Percentiles rank a stretch among this genome's conserved stretches.
Evolutionary conservation across 2,888 invertebrate genomes (phyloP).

Genomic region (Dorcus hopei): DNA sequence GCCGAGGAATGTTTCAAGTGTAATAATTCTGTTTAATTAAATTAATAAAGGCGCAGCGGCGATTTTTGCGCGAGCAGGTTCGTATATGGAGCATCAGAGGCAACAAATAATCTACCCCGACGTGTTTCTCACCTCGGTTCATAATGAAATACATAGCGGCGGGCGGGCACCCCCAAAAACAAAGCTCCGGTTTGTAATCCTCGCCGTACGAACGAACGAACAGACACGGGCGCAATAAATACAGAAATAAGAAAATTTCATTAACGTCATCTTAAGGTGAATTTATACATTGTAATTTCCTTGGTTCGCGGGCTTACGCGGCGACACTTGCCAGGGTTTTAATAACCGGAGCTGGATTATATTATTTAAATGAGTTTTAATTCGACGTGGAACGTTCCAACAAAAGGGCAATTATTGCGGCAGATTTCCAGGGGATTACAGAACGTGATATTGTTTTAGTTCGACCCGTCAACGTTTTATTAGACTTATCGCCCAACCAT

Average conservation of each 20-base stretch:
- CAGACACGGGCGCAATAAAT: slow-evolving; percentile 47
- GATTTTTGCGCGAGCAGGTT: slow-evolving; percentile 23
- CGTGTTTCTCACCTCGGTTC: slow-evolving; percentile 38
- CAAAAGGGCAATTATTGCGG: slow-evolving; percentile 44
- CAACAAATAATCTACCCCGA: slow-evolving; percentile 38
- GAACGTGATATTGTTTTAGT: neutral
- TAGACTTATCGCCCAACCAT: too few relatives aligned
- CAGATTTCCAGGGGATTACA: slow-evolving; percentile 32
- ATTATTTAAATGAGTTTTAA: slow-evolving; percentile 49
- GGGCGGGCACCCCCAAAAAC: slow-evolving; percentile 35
- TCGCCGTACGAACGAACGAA: slow-evolving; percentile 35
- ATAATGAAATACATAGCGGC: slow-evolving; percentile 32
- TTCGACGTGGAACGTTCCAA: slow-evolving; percentile 40
- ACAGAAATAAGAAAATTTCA: slow-evolving; percentile 55
- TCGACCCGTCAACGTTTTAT: too few relatives aligned
- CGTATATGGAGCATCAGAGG: slow-evolving; percentile 19
- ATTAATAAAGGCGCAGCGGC: slow-evolving; percentile 30
- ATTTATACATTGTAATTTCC: slow-evolving; percentile 57
- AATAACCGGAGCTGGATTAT: slow-evolving; percentile 44
- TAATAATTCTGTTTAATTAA: slow-evolving; percentile 30
- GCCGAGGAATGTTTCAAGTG: slow-evolving; percentile 8
- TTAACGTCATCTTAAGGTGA: slow-evolving; percentile 58
- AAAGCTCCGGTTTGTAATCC: slow-evolving; percentile 36
- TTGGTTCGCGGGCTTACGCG: slow-evolving; percentile 43
- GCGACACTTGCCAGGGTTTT: slow-evolving; percentile 45